These are phyloP conservation scores for Galbula dea DNA, from an alignment of 2,113 vertebrate species.

Conservation along the genomic window DNA sequence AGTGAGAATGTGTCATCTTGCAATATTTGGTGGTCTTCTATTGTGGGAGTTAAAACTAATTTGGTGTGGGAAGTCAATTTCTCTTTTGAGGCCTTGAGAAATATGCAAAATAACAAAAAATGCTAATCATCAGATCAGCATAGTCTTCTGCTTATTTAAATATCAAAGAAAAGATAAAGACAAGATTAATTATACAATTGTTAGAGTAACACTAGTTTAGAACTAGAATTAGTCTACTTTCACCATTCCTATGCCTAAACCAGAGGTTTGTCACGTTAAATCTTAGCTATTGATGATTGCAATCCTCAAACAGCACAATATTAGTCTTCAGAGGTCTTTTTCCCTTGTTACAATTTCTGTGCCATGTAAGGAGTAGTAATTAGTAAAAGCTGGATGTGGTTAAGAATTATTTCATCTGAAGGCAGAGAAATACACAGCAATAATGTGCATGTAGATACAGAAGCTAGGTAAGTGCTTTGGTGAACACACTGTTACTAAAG, in stretches of 20 bases:
- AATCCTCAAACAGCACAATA: neutral
- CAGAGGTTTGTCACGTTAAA: neutral
- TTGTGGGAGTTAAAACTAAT: neutral
- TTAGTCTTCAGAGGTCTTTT: neutral
- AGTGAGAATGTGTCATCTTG: neutral
- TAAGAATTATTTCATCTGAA: neutral
- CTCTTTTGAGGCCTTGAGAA: neutral
- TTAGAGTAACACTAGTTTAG: neutral
- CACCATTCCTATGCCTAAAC: neutral
- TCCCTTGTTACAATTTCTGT: neutral
- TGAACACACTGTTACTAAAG: neutral
- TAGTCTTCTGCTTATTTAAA: neutral
- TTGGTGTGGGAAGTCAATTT: neutral
- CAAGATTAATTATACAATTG: neutral
- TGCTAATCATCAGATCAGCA: neutral
- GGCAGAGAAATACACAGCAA: neutral
- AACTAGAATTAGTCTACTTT: neutral
- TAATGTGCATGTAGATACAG: neutral
- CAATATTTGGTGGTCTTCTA: neutral
- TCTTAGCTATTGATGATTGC: neutral
- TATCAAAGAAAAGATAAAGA: neutral
- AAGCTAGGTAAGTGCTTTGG: neutral
- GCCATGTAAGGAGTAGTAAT: neutral
- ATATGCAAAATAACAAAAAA: neutral
- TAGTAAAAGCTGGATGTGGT: neutral